Base-by-base conservation (phyloP, 35 echinoderm and acorn worm species). In the Amphiura filiformis region DNA sequence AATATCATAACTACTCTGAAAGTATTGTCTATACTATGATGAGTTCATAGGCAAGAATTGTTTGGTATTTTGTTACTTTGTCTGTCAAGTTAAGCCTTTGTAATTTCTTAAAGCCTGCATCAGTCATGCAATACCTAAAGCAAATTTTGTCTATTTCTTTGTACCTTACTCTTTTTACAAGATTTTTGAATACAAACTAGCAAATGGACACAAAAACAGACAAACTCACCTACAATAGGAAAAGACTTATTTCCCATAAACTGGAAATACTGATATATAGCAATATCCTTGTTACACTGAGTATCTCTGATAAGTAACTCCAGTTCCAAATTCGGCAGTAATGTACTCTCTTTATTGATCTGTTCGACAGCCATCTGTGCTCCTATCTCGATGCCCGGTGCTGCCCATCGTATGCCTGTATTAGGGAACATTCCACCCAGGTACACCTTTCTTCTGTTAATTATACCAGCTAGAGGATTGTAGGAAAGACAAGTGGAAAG, bases 181-280 rank as follows among this genome's bases (percentile, higher is more conserved):
- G n/a, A n/a, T n/a, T n/a, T n/a, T n/a, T n/a, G n/a, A n/a, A n/a
- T n/a, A n/a, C n/a, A n/a, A n/a, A n/a, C n/a, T n/a, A n/a, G n/a
- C n/a, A n/a, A n/a, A n/a, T n/a, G n/a, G n/a, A n/a, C n/a, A n/a
- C n/a, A n/a, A n/a, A n/a, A n/a, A n/a, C n/a, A n/a, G n/a, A n/a
- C n/a, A n/a, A 47, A 22, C 83, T 85, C 18, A 85, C 83, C 83
- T 65, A 36, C 39, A 35, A 85, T 61, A 44, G 83, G 83, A 37
- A 36, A 36, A 23, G 83, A 37, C 17, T 85, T 85, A 34, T 85
- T 61, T 13, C 35, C 37, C 37, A 65, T 56, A 0, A 85, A 61
- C 1, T 28, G 35, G 23, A 85, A 61, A 56, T 70, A 70, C 61
- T 70, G 7, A 70, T 85, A 85, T 0, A 61, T 37, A 5, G 83